phyloP scores from a whole-genome alignment of 30 jellyfish, hydroid and myxozoan genomes.

The Rhopilema esculentum region DNA sequence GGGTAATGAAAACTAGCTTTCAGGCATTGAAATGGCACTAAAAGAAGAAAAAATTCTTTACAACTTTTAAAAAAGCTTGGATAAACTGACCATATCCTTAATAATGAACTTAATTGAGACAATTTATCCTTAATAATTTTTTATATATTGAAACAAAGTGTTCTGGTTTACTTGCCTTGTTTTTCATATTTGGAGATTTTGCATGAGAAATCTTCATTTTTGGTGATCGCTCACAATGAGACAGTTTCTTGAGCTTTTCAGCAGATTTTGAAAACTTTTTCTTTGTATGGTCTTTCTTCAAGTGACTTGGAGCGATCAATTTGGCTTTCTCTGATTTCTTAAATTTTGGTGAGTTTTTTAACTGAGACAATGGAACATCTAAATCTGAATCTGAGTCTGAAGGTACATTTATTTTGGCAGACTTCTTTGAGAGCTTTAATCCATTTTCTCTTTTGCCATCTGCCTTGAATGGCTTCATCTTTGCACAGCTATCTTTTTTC shows the following conservation, averaged over 20 bases:
- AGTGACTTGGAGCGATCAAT: neutral
- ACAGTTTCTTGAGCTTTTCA: constrained; percentile 3
- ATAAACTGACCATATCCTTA: too few species aligned
- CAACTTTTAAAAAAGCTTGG: too few species aligned
- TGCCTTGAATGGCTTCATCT: neutral
- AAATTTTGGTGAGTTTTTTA: constrained; percentile 48
- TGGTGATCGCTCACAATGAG: constrained; percentile 55
- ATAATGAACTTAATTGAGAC: too few species aligned
- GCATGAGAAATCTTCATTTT: constrained; percentile 65
- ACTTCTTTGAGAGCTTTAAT: neutral
- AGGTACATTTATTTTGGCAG: neutral
- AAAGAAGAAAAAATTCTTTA: too few species aligned
- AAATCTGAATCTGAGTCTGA: constrained; percentile 79
- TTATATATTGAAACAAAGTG: too few species aligned
- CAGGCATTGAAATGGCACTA: too few species aligned
- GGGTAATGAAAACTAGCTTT: too few species aligned
- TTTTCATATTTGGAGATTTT: constrained; percentile 54
- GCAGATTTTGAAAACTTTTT: constrained; percentile 10
- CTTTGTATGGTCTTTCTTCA: neutral
- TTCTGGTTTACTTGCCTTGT: neutral
- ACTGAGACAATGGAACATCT: constrained; percentile 70
- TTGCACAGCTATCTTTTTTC: neutral
- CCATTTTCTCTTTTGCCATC: neutral
- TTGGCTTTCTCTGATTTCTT: neutral
- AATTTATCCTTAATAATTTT: too few species aligned